A percentile compares a stretch with the other conserved stretches of the same genome.
Conservation (phyloP, 2,113 vertebrate species). For the Ornithorhynchus anatinus region DNA sequence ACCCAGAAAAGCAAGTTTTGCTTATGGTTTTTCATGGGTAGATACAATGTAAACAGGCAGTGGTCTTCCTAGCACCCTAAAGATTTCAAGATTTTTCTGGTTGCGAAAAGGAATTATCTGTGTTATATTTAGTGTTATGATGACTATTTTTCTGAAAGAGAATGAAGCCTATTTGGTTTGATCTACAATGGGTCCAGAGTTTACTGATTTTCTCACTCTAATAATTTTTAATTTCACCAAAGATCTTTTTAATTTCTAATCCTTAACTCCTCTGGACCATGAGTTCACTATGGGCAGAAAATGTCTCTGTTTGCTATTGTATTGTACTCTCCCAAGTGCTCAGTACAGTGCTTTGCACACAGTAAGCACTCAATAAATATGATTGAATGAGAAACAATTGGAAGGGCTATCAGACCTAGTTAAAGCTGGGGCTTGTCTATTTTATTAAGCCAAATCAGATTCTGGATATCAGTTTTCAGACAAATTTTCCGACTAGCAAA, state of each 20-base stretch:
- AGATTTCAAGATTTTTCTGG: not conserved
- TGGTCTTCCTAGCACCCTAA: not conserved
- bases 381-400: too few relatives aligned
- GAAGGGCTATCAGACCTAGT: too few relatives aligned
- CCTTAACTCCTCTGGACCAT: too few relatives aligned
- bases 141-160: constrained; percentile 1
- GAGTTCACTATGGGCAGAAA: too few relatives aligned
- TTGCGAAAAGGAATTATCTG: not conserved
- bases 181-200: not conserved
- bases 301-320: too few relatives aligned
- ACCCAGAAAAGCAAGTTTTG: not conserved
- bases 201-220: constrained; percentile 1
- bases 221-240: not conserved
- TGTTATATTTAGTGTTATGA: not conserved
- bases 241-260: constrained; percentile 1
- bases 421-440: too few relatives aligned
- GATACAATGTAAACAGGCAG: not conserved
- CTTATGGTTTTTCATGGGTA: not conserved
- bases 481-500: too few relatives aligned
- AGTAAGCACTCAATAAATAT: too few relatives aligned
- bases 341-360: too few relatives aligned
- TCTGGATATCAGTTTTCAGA: too few relatives aligned
- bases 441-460: too few relatives aligned
- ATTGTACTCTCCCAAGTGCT: too few relatives aligned
- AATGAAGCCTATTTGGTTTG: not conserved